These are phyloP conservation scores for Momotus momota DNA, from an alignment of 2,797 vertebrate species.

Conservation along the genomic window DNA sequence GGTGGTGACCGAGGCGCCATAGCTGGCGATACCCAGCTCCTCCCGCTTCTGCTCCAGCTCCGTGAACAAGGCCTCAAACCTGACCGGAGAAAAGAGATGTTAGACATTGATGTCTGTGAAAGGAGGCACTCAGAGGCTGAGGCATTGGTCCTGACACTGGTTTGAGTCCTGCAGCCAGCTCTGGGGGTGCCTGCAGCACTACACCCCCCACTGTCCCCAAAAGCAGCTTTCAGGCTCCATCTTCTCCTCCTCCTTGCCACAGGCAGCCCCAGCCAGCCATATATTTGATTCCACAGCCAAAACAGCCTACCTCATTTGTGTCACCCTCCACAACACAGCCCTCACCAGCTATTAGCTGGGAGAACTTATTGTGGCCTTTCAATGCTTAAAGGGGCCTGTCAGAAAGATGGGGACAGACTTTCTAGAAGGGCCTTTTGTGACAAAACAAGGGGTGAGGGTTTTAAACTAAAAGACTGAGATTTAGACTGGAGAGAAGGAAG, in stretches of 20 bases:
- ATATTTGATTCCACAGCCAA: neutral
- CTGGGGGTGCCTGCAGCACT: neutral
- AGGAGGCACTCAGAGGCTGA: neutral
- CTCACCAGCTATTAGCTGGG: neutral
- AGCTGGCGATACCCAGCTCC: conserved; percentile 95
- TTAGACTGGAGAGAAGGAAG: neutral
- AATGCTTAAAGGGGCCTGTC: neutral
- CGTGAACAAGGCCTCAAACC: conserved; percentile 94
- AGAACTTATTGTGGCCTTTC: neutral
- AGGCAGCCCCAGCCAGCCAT: neutral
- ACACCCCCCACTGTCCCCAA: no score
- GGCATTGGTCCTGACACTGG: neutral
- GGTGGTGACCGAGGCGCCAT: conserved; percentile 95
- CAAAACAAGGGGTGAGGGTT: neutral
- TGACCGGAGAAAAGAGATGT: conserved; percentile 21
- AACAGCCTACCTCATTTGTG: neutral
- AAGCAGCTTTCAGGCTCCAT: neutral
- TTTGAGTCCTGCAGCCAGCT: neutral
- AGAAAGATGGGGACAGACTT: neutral
- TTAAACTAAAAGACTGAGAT: no score
- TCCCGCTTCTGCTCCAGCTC: conserved; percentile 94
- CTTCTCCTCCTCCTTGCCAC: neutral
- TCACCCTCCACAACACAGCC: neutral
- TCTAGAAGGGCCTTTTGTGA: neutral
- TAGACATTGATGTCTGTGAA: neutral